Evolutionary conservation across 1,140 invertebrate species (phyloP).

Genomic region (Steinernema feltiae): DNA sequence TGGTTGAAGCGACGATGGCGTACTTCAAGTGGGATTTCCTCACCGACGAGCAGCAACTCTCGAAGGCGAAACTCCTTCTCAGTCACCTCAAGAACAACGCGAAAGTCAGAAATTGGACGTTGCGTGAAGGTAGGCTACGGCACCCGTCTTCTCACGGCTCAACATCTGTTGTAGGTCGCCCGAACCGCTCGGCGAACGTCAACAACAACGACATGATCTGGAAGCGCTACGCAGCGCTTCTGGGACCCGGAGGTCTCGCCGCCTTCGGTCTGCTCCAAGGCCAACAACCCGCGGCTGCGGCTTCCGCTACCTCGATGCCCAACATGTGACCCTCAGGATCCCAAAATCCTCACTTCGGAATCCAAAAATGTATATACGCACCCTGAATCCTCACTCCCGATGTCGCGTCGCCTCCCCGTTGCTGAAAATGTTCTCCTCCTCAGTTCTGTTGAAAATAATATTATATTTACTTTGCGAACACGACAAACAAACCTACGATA

Average conservation of each 20-base stretch:
- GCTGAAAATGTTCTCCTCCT: slow-evolving; percentile 5
- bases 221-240: slow-evolving; percentile 41
- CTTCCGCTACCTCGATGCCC: neutral
- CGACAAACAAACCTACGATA: slow-evolving; percentile 11
- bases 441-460: slow-evolving; percentile 11
- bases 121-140: no score
- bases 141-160: no score
- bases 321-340: no score
- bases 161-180: no score
- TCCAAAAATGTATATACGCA: neutral
- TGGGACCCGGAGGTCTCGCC: slow-evolving; percentile 44
- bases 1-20: slow-evolving; percentile 55
- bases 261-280: slow-evolving; percentile 39
- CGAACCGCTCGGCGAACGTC: slow-evolving; percentile 39
- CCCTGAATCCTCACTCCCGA: neutral
- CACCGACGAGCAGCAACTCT: slow-evolving; percentile 43
- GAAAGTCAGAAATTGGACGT: slow-evolving; percentile 56
- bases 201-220: slow-evolving; percentile 41
- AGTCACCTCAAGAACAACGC: slow-evolving; percentile 56
- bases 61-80: slow-evolving; percentile 54
- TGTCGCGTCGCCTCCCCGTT: neutral
- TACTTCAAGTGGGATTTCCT: slow-evolving; percentile 57
- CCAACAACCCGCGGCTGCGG: neutral
- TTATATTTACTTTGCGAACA: slow-evolving; percentile 12
- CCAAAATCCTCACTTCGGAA: neutral